Base-by-base conservation (phyloP, 1,140 invertebrate genomes). In the Zaprionus davidi region DNA sequence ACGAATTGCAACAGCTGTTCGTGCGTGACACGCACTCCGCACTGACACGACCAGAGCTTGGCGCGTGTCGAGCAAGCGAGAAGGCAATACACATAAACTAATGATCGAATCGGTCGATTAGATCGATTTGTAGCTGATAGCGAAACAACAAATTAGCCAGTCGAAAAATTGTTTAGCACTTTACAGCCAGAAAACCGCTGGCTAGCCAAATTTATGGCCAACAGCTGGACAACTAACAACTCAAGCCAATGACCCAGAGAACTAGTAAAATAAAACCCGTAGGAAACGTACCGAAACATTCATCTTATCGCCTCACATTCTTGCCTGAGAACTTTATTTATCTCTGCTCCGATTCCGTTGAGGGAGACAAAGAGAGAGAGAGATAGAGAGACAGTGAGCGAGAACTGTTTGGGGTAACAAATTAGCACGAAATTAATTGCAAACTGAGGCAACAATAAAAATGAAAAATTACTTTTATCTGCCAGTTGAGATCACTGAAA, bases 351-450 rank as follows among this genome's bases (percentile, higher is more conserved):
- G 56, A 53, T 67, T 60, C 56, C 49, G 34, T 7, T 49, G 44
- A 22, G n/a, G 12, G 44, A 36, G 53, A 67, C 46, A 26, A 6
- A 28, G 26, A 60, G 57, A 17, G 28, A 28, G 34, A 17, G 17
- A 36, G 20, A 13, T 17, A 38, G n/a, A 63, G n/a, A 63, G 58
- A 26, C 26, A 62, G 44, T 3, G 17, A 46, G 24, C 17, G 60
- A 46, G 34, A 63, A 68, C 34, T 59, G 44, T 60, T 24, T 31
- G 38, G 28, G 24, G 49, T 63, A 79, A 76, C 67, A 75, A 78
- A 87, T 87, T 82, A 78, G 85, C 81, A 81, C 79, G 31, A 81
- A 86, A 83, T 87, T 87, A 87, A 87, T 87, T 87, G 76, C 78
- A 71, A 46, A 63, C 72, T 75, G 87, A 73, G 82, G 71, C 72